Evolutionary conservation across 2,888 invertebrate genomes (phyloP), one percentile per base, ranked within the genome.

Genomic region (Caenorhabditis sp.): DNA sequence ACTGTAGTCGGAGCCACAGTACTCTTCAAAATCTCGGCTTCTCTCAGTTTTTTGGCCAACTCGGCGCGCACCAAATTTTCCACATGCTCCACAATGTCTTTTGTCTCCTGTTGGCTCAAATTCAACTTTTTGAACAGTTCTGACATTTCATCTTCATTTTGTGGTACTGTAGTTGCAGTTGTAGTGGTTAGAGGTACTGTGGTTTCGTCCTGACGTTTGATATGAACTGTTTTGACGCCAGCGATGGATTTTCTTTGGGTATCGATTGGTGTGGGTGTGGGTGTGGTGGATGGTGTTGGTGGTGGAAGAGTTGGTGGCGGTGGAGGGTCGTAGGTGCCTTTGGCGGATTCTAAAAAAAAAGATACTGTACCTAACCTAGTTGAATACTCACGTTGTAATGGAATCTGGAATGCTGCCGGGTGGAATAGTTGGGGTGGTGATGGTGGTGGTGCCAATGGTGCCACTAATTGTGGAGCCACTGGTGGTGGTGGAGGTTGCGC

Each of bases 41-140:
- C 62, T 20, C 27, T 53, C 20, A 75, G 43, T 26, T 72, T 75
- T 63, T 68, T 70, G 23, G 63, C 65, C 56, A 78, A 26, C 53
- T 78, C 68, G 21, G 74, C 74, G 12, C 74, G 21, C 14, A 78
- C 78, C 8, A 78, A 66, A 56, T 78, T 67, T 61, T 78, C 74
- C 14, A 78, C 73, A 49, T 71, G 59, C 23, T 78, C 63, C 26
- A 78, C 76, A 50, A 78, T 68, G 7, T 58, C 60, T 23, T 76
- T 71, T 5, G 70, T 69, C 56, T 78, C 78, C 20, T 63, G 64
- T 23, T 74, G 68, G 8, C 67, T 74, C 65, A 78, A 43, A 56
- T 76, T 76, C 59, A 78, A 54, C 38, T 78, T 73, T 60, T 72
- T 74, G 61, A 78, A 71, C 12, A 76, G 54, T 17, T 64, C 43